phyloP scores from a whole-genome alignment of 1,140 invertebrate species.

The Plectrocnemia conspersa region DNA sequence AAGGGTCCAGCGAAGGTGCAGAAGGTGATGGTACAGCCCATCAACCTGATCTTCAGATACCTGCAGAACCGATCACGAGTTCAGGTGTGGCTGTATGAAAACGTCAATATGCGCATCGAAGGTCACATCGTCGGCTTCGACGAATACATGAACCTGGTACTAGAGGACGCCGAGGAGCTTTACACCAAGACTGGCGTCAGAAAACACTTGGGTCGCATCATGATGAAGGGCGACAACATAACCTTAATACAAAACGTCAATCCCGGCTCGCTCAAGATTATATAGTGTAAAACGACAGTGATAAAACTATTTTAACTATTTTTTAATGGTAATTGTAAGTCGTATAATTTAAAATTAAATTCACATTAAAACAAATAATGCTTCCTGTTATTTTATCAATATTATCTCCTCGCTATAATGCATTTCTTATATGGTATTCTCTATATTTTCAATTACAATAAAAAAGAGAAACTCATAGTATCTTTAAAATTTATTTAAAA shows the following conservation, averaged over 20 bases:
- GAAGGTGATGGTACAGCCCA: slow-evolving; percentile 98
- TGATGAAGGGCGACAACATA: slow-evolving; percentile 95
- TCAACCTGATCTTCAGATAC: slow-evolving; percentile 91
- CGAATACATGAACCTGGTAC: slow-evolving; percentile 99
- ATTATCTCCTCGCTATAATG: too few relatives aligned
- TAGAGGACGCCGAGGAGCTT: slow-evolving; percentile 96
- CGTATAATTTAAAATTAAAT: too few relatives aligned
- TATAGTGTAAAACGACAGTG: too few relatives aligned
- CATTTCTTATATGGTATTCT: too few relatives aligned
- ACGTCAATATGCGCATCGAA: slow-evolving; percentile 90
- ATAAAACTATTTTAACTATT: too few relatives aligned
- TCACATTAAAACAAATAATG: too few relatives aligned
- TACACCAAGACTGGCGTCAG: slow-evolving; percentile 84
- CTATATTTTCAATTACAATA: too few relatives aligned
- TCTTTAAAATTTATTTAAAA: too few relatives aligned
- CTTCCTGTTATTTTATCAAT: too few relatives aligned
- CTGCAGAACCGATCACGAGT: slow-evolving; percentile 91
- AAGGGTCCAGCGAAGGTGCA: slow-evolving; percentile 92
- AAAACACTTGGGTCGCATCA: slow-evolving; percentile 78
- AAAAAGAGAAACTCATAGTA: too few relatives aligned
- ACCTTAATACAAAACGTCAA: slow-evolving; percentile 89
- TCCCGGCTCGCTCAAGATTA: too few relatives aligned
- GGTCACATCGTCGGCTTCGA: slow-evolving; percentile 99
- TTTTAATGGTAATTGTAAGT: too few relatives aligned
- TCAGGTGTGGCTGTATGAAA: slow-evolving; percentile 98